Evolutionary conservation across 1,140 invertebrate genomes (phyloP).

Genomic region (Danaus plexippus): DNA sequence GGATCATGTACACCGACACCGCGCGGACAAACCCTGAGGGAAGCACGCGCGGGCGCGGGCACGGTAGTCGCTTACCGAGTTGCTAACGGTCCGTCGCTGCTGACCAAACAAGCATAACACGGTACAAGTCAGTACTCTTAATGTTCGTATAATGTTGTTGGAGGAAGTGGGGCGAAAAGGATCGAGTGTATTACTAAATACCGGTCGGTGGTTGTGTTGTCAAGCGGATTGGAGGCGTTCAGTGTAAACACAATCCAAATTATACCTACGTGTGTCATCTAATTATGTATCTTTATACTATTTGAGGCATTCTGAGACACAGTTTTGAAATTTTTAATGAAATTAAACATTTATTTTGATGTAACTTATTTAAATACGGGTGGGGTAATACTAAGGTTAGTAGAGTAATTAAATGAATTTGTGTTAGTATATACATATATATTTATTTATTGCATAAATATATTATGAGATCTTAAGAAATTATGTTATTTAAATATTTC

Average conservation of each 20-base stretch:
- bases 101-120: constrained; percentile 70
- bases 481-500: too few relatives aligned
- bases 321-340: too few relatives aligned
- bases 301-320: too few relatives aligned
- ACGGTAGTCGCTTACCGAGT: constrained; percentile 64
- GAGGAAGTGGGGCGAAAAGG: constrained; percentile 23
- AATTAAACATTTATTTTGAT: too few relatives aligned
- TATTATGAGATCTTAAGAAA: too few relatives aligned
- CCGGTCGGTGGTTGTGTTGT: constrained; percentile 22
- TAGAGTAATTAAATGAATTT: too few relatives aligned
- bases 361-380: too few relatives aligned
- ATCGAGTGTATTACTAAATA: constrained; percentile 19
- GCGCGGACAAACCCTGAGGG: constrained; percentile 46
- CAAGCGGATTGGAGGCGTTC: constrained; percentile 18
- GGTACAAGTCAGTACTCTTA: constrained; percentile 66
- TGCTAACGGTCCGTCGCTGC: constrained; percentile 69
- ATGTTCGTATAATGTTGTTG: constrained; percentile 47
- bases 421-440: too few relatives aligned
- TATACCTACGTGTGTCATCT: too few relatives aligned
- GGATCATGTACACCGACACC: constrained; percentile 60
- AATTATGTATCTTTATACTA: too few relatives aligned
- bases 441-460: too few relatives aligned
- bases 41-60: constrained; percentile 47
- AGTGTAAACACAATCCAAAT: constrained; percentile 12
- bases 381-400: too few relatives aligned